Evolutionary conservation across 2,888 invertebrate genomes (phyloP).

Genomic region (Drosophila atripex): DNA sequence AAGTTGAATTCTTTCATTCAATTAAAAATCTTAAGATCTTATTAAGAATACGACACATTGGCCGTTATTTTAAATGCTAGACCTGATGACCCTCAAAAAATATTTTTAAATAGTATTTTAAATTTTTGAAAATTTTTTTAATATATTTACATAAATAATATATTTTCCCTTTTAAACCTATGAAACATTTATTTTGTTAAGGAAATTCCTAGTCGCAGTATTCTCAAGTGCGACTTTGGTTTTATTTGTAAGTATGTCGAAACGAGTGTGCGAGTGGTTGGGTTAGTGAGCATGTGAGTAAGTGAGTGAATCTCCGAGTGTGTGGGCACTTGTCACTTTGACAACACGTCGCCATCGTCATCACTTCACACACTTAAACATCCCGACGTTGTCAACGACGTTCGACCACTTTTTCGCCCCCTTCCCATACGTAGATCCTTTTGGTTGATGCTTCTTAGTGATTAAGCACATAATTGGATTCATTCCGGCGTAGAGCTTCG

Average conservation of each 20-base stretch:
- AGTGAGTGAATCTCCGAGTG: conserved; percentile 33
- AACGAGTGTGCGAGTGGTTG: conserved; percentile 31
- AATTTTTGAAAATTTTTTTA: too few species aligned
- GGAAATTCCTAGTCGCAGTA: too few species aligned
- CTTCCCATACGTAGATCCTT: background rate
- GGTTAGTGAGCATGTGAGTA: conserved; percentile 26
- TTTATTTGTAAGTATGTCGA: conserved; percentile 38
- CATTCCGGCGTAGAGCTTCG: conserved; percentile 68
- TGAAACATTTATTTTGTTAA: background rate
- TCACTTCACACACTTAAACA: conserved; percentile 39
- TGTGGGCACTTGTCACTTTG: conserved; percentile 54
- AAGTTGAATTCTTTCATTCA: too few species aligned
- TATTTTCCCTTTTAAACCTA: background rate
- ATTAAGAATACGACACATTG: too few species aligned
- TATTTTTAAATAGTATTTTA: too few species aligned
- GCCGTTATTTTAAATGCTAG: too few species aligned
- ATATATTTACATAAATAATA: too few species aligned
- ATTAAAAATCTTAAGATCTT: too few species aligned
- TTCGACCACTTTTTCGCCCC: conserved; percentile 24
- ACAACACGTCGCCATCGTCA: conserved; percentile 47
- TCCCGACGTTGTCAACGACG: conserved; percentile 57
- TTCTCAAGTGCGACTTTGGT: conserved; percentile 6
- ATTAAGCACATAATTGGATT: conserved; percentile 82
- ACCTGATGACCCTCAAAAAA: too few species aligned
- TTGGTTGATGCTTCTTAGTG: conserved; percentile 53